Evolutionary conservation across 2,797 vertebrate genomes (phyloP).

Genomic region (Phaenicophaeus curvirostris): DNA sequence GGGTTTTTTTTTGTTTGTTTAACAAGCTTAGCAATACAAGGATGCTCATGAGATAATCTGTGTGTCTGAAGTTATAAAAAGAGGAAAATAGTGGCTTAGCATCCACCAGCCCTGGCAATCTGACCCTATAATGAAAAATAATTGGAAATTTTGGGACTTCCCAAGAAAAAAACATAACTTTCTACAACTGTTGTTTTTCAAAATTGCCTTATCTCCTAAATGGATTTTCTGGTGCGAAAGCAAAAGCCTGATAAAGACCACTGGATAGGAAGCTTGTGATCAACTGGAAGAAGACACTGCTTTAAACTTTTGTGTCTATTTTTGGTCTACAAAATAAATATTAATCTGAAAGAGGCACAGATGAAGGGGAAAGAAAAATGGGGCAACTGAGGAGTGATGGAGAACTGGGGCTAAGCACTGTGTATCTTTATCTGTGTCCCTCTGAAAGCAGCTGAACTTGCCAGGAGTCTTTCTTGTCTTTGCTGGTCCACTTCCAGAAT

Average conservation of each 20-base stretch:
- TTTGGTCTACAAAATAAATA: neutral
- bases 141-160: neutral
- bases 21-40: neutral
- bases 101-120: neutral
- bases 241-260: neutral
- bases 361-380: accelerated
- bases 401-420: neutral
- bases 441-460: neutral
- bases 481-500: neutral
- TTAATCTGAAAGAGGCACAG: neutral
- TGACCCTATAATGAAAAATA: neutral
- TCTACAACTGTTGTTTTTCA: neutral
- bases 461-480: neutral
- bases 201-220: neutral
- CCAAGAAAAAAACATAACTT: neutral
- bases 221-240: neutral
- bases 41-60: neutral
- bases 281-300: neutral
- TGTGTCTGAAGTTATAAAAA: neutral
- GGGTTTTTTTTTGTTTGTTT: neutral
- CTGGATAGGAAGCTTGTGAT: accelerated
- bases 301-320: neutral
- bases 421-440: neutral
- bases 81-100: neutral
- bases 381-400: neutral